Conservation (phyloP, 2,888 invertebrate genomes). For the Uloborus plumipes region DNA sequence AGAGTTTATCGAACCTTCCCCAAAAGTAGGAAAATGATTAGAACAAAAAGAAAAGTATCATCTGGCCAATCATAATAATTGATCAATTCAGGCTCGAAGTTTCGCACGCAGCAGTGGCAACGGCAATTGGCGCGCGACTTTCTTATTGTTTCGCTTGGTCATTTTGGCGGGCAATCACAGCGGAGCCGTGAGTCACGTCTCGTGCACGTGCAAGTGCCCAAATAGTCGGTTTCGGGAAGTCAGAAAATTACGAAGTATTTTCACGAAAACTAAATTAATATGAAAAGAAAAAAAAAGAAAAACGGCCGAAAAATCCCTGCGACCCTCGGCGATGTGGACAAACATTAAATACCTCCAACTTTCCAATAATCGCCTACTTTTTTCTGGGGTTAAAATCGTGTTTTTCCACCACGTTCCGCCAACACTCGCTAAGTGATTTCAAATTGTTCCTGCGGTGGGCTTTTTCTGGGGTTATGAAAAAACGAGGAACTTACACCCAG, state of each 20-base stretch:
- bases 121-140: conserved; percentile 18
- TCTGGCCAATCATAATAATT: conserved; percentile 48
- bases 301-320: background rate
- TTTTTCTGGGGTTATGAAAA: conserved; percentile 15
- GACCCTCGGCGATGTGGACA: conserved; percentile 35
- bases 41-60: background rate
- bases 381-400: conserved; percentile 52
- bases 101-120: conserved; percentile 55
- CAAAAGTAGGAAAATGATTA: background rate
- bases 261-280: background rate
- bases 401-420: conserved; percentile 40
- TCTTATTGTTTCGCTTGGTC: conserved; percentile 46
- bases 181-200: conserved; percentile 47
- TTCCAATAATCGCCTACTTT: conserved; percentile 17
- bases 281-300: no score
- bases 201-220: conserved; percentile 47
- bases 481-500: no score
- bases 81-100: conserved; percentile 35
- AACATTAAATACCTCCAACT: conserved; percentile 42
- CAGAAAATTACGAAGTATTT: conserved; percentile 41
- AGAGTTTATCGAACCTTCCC: conserved; percentile 42
- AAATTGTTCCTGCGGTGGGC: conserved; percentile 31
- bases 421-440: conserved; percentile 57
- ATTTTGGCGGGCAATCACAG: conserved; percentile 32
- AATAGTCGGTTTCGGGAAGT: conserved; percentile 17